These are phyloP conservation scores for Zeuzera pyrina DNA, from an alignment of 2,888 invertebrate genomes.

Conservation along the genomic window DNA sequence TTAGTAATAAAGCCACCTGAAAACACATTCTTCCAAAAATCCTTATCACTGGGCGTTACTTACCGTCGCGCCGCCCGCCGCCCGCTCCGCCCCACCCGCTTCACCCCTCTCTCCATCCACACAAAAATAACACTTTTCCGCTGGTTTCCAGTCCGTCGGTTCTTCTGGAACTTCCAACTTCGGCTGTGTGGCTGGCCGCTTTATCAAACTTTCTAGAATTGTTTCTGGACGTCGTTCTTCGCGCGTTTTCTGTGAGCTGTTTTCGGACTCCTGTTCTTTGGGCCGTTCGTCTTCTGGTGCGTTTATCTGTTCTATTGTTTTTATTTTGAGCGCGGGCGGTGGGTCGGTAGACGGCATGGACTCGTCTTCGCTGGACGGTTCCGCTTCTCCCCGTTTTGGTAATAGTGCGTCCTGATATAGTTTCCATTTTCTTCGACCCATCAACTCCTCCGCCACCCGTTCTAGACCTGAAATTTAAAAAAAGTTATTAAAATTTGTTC, in stretches of 20 bases:
- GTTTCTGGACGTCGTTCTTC: constrained; percentile 50
- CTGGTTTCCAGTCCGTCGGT: constrained; percentile 84
- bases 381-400: constrained; percentile 56
- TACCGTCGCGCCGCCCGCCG: constrained; percentile 17
- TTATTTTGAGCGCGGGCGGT: constrained; percentile 64
- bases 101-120: constrained; percentile 58
- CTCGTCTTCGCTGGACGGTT: constrained; percentile 58
- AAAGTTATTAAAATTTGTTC: not conserved
- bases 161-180: constrained; percentile 54
- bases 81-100: constrained; percentile 25
- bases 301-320: constrained; percentile 70
- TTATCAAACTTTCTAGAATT: constrained; percentile 68
- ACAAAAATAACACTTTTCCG: constrained; percentile 89
- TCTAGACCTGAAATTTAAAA: constrained; percentile 83
- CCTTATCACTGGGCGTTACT: constrained; percentile 11
- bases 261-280: constrained; percentile 9
- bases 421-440: constrained; percentile 97
- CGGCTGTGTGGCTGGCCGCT: constrained; percentile 61
- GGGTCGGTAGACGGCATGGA: constrained; percentile 62
- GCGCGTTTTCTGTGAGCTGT: no score
- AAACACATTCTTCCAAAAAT: constrained; percentile 12
- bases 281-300: constrained; percentile 44
- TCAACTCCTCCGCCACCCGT: constrained; percentile 97
- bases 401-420: constrained; percentile 87
- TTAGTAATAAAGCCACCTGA: no score